phyloP scores from a whole-genome alignment of 2,888 invertebrate species.

The Lasioglossum pauxillum region DNA sequence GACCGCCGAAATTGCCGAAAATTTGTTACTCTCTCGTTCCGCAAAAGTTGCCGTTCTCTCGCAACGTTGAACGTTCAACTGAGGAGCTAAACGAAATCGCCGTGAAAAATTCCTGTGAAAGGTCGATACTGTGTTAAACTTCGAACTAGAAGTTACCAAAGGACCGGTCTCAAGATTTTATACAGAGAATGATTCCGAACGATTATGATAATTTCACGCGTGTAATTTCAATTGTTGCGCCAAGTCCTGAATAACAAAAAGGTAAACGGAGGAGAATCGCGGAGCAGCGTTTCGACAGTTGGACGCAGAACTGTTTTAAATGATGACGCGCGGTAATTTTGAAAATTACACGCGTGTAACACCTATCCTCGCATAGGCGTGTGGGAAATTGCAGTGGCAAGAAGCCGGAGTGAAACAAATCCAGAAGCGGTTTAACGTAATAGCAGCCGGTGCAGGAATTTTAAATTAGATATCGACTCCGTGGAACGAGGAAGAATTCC shows the following conservation, averaged over 20 bases:
- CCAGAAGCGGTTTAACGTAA: constrained; percentile 4
- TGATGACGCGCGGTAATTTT: neutral
- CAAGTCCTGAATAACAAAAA: neutral
- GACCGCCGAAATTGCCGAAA: neutral
- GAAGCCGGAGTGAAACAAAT: neutral
- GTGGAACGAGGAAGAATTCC: neutral
- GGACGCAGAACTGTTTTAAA: neutral
- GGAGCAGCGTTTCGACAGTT: neutral
- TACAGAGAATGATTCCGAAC: neutral
- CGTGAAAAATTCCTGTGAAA: neutral
- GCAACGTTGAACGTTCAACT: neutral
- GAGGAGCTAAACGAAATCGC: neutral
- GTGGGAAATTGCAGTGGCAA: neutral
- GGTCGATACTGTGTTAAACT: no score
- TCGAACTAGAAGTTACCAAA: no score
- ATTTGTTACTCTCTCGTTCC: neutral
- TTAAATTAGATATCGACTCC: neutral
- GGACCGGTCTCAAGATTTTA: no score
- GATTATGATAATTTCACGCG: neutral
- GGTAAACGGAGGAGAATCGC: neutral
- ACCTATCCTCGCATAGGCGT: neutral
- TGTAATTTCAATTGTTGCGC: neutral
- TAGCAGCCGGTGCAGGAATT: neutral
- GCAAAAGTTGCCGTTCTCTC: neutral
- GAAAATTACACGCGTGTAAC: neutral